Evolutionary conservation across 2,888 invertebrate genomes (phyloP).

Genomic region (Notocelia uddmanniana): DNA sequence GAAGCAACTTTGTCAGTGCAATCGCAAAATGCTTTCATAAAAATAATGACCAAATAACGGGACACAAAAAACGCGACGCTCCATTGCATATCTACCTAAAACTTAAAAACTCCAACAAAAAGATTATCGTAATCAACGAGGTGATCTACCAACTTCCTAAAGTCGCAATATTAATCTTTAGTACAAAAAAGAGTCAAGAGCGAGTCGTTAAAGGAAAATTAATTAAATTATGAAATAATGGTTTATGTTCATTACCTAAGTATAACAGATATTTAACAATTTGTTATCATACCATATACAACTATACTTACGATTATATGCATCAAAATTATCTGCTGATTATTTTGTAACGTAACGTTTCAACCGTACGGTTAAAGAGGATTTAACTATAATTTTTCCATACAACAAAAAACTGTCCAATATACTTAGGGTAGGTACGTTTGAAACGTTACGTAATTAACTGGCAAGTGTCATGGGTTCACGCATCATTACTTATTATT

Average conservation of each 20-base stretch:
- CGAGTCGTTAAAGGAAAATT: constrained; percentile 1
- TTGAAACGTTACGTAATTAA: not conserved
- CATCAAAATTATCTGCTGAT: no score
- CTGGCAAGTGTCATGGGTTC: not conserved
- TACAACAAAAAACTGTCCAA: no score
- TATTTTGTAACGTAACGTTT: no score
- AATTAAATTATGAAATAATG: not conserved
- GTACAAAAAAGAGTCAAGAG: constrained; percentile 40
- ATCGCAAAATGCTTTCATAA: constrained; percentile 66
- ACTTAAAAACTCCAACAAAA: constrained; percentile 78
- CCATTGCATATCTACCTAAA: constrained; percentile 61
- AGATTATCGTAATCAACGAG: constrained; percentile 79
- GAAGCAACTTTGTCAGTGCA: constrained; percentile 60
- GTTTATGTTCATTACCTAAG: no score
- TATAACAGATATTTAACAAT: no score
- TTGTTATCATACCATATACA: no score
- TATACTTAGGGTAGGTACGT: no score
- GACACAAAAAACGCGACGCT: constrained; percentile 69
- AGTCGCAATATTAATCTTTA: constrained; percentile 76
- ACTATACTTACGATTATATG: no score
- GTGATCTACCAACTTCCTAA: constrained; percentile 78
- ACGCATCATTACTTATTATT: not conserved
- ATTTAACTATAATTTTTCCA: no score
- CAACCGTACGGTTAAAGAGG: no score
- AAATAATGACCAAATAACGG: constrained; percentile 64